Percentiles rank a stretch among this genome's conserved stretches.
Evolutionary conservation across 2,797 vertebrate genomes (phyloP).

Genomic region (Xenentodon cancila): DNA sequence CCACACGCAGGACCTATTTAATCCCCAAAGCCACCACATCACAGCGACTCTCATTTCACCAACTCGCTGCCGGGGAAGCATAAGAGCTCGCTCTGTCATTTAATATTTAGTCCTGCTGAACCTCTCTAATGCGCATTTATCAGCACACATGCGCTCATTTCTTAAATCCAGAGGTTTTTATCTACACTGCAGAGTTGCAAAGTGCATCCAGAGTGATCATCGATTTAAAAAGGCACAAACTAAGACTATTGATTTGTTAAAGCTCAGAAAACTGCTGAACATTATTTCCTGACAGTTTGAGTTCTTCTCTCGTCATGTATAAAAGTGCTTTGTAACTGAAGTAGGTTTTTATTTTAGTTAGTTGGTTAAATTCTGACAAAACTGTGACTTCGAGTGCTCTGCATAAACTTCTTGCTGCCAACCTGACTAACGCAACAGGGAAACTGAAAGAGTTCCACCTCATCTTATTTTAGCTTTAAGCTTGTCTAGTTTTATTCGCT

Average conservation of each 20-base stretch:
- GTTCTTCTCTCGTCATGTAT: conserved; percentile 6
- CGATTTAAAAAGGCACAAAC: conserved; percentile 17
- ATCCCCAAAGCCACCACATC: conserved; percentile 34
- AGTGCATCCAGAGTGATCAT: conserved; percentile 8
- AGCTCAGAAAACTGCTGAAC: neutral
- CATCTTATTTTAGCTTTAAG: neutral
- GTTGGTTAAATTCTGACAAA: neutral
- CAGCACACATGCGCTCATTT: conserved; percentile 3
- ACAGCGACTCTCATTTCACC: conserved; percentile 53
- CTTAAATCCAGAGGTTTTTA: conserved; percentile 11
- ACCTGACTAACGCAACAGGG: too few species aligned
- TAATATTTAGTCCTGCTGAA: conserved; percentile 66
- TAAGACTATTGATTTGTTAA: conserved; percentile 13
- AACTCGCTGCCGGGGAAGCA: conserved; percentile 41
- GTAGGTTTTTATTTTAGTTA: conserved; percentile 13
- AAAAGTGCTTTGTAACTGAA: conserved; percentile 12
- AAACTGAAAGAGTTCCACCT: neutral
- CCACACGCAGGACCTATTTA: conserved; percentile 40
- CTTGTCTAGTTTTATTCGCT: conserved; percentile 11
- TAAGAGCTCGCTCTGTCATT: conserved; percentile 60
- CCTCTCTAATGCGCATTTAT: conserved; percentile 26
- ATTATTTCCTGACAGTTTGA: conserved; percentile 7
- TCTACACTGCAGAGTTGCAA: conserved; percentile 1
- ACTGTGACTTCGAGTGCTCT: too few species aligned
- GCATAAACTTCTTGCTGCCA: too few species aligned